Conservation (phyloP, 2,113 vertebrate genomes). For the Rhagologus leucostigma region DNA sequence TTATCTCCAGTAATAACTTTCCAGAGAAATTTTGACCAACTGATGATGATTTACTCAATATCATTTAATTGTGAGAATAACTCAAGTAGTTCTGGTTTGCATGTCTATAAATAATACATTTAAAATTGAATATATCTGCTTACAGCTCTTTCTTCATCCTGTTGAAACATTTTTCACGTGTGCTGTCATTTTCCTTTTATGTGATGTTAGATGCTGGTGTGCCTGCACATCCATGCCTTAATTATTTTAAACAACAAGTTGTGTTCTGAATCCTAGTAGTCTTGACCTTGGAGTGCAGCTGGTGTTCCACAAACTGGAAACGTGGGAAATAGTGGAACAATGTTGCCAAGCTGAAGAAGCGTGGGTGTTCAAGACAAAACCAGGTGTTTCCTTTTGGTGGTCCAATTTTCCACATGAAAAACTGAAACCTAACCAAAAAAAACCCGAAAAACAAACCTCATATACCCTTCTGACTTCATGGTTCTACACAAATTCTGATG, state of each 20-base stretch:
- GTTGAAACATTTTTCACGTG: not conserved
- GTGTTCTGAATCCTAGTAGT: constrained; percentile 6
- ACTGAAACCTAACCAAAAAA: constrained; percentile 11
- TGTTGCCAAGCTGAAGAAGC: constrained; percentile 45
- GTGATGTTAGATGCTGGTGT: not conserved
- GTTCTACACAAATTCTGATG: not conserved
- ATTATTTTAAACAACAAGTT: not conserved
- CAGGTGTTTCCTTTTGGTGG: constrained; percentile 75
- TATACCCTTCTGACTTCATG: not conserved
- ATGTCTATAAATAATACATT: not conserved
- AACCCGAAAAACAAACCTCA: not conserved
- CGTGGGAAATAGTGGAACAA: not conserved
- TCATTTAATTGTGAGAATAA: not conserved
- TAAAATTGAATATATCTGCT: not conserved
- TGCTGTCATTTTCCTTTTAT: not conserved
- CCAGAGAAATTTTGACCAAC: not conserved
- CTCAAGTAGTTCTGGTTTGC: not conserved
- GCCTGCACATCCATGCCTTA: not conserved
- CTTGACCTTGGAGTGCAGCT: constrained; percentile 44
- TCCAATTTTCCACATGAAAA: constrained; percentile 49
- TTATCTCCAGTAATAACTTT: not conserved
- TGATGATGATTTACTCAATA: not conserved
- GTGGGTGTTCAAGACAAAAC: constrained; percentile 18
- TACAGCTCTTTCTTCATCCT: not conserved
- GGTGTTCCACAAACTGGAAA: constrained; percentile 46